Conservation (phyloP, 2,113 vertebrate species). For the Neolamprologus sp. region DNA sequence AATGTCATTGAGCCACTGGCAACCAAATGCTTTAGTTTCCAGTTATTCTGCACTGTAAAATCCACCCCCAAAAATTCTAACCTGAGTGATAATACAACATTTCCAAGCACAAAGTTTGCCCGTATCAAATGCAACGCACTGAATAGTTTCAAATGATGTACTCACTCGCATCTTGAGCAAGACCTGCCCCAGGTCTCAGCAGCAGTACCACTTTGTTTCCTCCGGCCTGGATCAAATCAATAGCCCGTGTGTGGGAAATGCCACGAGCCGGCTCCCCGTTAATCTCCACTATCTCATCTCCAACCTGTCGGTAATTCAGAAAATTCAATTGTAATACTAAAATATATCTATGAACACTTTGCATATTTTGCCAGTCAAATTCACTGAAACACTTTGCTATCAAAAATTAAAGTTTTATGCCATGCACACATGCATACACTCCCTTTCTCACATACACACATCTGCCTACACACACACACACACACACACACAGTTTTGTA, state of each 20-base stretch:
- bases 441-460: neutral
- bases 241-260: constrained; percentile 94
- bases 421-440: neutral
- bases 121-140: neutral
- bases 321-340: neutral
- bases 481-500: neutral
- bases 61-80: neutral
- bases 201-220: constrained; percentile 90
- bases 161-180: constrained; percentile 90
- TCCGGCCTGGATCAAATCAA: constrained; percentile 97
- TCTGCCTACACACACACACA: neutral
- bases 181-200: constrained; percentile 85
- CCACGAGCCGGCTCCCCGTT: constrained; percentile 95
- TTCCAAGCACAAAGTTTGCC: neutral
- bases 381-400: neutral
- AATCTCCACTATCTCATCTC: constrained; percentile 98
- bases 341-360: neutral
- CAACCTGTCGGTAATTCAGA: constrained; percentile 75
- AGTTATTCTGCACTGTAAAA: neutral
- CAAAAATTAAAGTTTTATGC: neutral
- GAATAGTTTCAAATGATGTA: neutral
- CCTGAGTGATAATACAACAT: neutral
- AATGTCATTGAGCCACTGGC: neutral
- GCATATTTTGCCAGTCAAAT: neutral
- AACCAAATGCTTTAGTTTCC: neutral